phyloP scores from a whole-genome alignment of 2,113 vertebrate genomes.

The Barnardius zonarius region DNA sequence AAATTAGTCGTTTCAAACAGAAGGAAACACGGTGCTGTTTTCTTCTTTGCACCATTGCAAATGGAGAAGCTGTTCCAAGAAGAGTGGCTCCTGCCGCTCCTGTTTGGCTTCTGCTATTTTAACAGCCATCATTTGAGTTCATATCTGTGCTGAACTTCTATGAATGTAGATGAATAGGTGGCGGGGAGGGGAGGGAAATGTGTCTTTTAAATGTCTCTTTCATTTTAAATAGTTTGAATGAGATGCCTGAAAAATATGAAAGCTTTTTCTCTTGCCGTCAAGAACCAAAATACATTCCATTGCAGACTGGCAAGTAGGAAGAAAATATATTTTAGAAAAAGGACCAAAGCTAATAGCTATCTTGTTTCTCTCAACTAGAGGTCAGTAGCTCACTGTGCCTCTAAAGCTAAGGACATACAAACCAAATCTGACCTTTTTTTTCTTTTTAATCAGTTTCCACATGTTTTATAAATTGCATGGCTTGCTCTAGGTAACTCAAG shows the following conservation, averaged over 20 bases:
- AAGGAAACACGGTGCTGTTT: not conserved
- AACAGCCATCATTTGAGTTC: not conserved
- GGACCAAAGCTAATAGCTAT: not conserved
- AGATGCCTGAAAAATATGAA: not conserved
- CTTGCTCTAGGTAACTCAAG: constrained; percentile 1
- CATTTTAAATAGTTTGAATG: constrained; percentile 7
- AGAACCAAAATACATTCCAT: not conserved
- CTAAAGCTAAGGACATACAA: not conserved
- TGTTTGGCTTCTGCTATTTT: not conserved
- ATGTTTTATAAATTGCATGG: constrained; percentile 24
- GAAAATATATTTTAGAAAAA: not conserved
- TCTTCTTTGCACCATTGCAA: not conserved
- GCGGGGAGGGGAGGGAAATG: not conserved
- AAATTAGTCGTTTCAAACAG: not conserved
- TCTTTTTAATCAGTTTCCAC: not conserved
- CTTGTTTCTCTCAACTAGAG: constrained; percentile 53
- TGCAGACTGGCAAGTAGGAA: not conserved
- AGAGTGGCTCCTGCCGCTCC: not conserved
- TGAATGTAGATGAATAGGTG: not conserved
- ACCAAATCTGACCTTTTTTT: not conserved
- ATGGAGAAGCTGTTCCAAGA: not conserved
- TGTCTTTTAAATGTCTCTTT: not conserved
- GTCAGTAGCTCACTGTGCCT: constrained; percentile 56
- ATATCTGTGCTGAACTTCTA: not conserved
- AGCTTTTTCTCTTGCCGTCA: not conserved